Conservation (phyloP, 2,113 vertebrate species). For the Neodontobutis hainanensis region DNA sequence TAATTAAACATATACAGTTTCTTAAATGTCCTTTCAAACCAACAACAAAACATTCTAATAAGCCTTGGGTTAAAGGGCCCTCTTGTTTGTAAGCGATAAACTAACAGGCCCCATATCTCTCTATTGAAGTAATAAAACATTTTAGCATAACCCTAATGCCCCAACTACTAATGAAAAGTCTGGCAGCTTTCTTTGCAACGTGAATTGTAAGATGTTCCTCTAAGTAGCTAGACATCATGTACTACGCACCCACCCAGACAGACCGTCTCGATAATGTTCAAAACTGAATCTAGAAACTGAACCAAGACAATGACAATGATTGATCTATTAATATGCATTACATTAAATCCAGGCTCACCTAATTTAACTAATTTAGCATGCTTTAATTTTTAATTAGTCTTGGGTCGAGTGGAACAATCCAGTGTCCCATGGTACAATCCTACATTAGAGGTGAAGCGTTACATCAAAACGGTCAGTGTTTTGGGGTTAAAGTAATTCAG, state of each 20-base stretch:
- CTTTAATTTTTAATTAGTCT: constrained; percentile 10
- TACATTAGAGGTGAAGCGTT: not conserved
- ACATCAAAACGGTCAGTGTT: not conserved
- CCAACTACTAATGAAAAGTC: no score
- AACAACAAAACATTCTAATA: no score
- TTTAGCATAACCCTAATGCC: no score
- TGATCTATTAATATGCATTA: constrained; percentile 7
- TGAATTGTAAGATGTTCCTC: no score
- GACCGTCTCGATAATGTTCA: not conserved
- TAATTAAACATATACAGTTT: no score
- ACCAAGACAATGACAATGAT: constrained; percentile 1
- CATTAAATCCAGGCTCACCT: constrained; percentile 4
- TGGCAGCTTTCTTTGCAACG: no score
- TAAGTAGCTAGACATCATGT: not conserved
- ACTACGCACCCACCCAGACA: not conserved
- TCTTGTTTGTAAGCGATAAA: no score
- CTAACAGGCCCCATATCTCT: no score
- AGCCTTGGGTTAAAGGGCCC: no score
- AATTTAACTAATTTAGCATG: constrained; percentile 3
- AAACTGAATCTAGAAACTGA: not conserved
- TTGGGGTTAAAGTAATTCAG: not conserved
- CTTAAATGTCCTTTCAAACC: no score
- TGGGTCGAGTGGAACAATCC: not conserved
- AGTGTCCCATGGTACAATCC: not conserved
- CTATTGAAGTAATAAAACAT: no score